phyloP scores from a whole-genome alignment of 1,140 invertebrate genomes.

The Thalassaphorura encarpata region DNA sequence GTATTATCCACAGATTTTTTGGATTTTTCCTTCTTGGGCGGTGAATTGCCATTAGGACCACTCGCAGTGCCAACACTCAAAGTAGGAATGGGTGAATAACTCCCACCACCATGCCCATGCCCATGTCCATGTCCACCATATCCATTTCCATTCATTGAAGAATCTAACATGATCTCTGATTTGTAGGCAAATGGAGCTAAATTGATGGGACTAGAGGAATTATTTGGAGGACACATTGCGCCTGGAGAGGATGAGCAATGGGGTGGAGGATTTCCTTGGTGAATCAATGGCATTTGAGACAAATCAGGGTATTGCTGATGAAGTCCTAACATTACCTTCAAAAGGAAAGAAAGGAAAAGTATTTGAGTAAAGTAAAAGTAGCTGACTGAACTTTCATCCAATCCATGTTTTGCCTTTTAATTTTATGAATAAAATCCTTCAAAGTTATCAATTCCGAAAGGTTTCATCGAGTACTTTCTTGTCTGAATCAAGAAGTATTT shows the following conservation, averaged over 20 bases:
- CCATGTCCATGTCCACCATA: background rate
- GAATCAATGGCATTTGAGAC: slow-evolving; percentile 18
- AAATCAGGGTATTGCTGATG: slow-evolving; percentile 26
- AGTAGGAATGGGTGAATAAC: background rate
- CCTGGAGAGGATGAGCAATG: background rate
- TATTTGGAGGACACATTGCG: slow-evolving; percentile 19
- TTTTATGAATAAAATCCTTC: too few relatives aligned
- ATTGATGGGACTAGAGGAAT: slow-evolving; percentile 25
- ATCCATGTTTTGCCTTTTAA: too few relatives aligned
- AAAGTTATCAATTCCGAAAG: too few relatives aligned
- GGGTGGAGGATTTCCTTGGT: background rate
- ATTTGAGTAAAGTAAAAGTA: too few relatives aligned
- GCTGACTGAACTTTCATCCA: too few relatives aligned
- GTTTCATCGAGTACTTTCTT: too few relatives aligned
- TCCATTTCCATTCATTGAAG: slow-evolving; percentile 5
- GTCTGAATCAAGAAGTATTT: too few relatives aligned
- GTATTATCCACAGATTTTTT: slow-evolving; percentile 77
- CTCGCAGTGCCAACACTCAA: background rate
- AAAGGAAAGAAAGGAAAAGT: background rate
- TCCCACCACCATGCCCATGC: too few relatives aligned
- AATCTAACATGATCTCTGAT: slow-evolving; percentile 14
- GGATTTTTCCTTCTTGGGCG: slow-evolving; percentile 31
- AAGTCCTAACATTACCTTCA: slow-evolving; percentile 28
- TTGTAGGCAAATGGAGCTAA: slow-evolving; percentile 25
- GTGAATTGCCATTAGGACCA: background rate